Evolutionary conservation across 2,888 invertebrate species (phyloP).

Genomic region (Agrotis clavis): DNA sequence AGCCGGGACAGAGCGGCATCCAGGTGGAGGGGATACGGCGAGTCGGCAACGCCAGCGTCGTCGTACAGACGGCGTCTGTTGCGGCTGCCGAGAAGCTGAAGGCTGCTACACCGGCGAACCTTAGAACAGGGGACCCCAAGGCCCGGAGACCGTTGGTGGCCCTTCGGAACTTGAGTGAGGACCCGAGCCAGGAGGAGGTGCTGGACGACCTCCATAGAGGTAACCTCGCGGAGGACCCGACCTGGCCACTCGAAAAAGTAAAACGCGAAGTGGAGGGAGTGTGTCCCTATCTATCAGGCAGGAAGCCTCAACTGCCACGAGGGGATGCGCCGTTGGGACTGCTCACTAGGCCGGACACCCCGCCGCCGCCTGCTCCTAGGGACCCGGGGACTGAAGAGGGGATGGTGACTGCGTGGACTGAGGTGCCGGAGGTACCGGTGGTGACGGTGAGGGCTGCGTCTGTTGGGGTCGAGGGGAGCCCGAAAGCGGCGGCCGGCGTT

Average conservation of each 20-base stretch:
- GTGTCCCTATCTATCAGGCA: too few species aligned
- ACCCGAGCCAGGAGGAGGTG: fast-evolving
- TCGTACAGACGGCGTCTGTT: slow-evolving; percentile 8
- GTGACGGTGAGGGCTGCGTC: too few species aligned
- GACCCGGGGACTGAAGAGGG: too few species aligned
- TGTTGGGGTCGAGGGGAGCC: too few species aligned
- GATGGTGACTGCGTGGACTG: too few species aligned
- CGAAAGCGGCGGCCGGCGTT: too few species aligned
- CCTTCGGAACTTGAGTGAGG: neutral
- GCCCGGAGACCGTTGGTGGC: neutral
- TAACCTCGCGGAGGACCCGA: slow-evolving; percentile 14
- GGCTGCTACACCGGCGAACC: fast-evolving
- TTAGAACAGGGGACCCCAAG: fast-evolving
- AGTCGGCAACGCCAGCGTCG: slow-evolving; percentile 4
- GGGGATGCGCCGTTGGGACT: too few species aligned
- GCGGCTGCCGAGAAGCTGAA: neutral
- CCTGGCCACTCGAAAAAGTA: slow-evolving; percentile 23
- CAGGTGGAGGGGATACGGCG: neutral
- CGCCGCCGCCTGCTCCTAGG: too few species aligned
- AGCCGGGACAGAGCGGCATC: fast-evolving
- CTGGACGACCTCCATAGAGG: slow-evolving; percentile 9
- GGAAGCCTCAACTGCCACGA: too few species aligned
- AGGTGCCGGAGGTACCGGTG: too few species aligned
- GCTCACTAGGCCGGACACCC: too few species aligned
- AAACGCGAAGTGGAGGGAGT: too few species aligned